Evolutionary conservation across 2,113 vertebrate species (phyloP).

Genomic region (Mionectes macconnelli): DNA sequence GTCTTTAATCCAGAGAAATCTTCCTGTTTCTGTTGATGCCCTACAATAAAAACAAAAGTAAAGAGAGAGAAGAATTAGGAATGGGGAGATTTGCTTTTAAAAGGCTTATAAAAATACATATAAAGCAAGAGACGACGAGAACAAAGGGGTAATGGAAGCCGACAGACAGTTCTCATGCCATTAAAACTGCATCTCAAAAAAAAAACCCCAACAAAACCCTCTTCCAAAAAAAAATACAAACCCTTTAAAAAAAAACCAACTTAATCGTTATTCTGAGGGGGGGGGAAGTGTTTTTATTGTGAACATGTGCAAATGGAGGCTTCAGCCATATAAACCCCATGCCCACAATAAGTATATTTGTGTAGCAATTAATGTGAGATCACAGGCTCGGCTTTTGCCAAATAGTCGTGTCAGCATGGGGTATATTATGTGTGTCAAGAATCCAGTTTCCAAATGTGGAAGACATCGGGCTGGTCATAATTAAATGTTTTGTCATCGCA

Average conservation of each 20-base stretch:
- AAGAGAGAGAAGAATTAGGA: conserved; percentile 50
- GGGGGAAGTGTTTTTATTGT: conserved; percentile 62
- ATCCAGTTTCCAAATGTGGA: conserved; percentile 57
- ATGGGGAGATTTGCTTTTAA: conserved; percentile 53
- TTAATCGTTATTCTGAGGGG: not conserved
- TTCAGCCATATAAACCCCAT: conserved; percentile 27
- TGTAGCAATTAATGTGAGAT: conserved; percentile 71
- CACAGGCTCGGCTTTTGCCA: conserved; percentile 64
- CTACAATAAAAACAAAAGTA: conserved; percentile 68
- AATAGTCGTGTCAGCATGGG: conserved; percentile 57
- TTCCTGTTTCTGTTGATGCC: conserved; percentile 47
- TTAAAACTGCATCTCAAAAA: conserved; percentile 57
- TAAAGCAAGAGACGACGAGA: conserved; percentile 36
- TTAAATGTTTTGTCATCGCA: conserved; percentile 62
- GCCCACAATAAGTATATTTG: conserved; percentile 69
- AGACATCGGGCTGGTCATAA: not conserved
- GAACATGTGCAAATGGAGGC: conserved; percentile 71
- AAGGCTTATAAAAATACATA: conserved; percentile 69
- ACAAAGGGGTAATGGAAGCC: conserved; percentile 51
- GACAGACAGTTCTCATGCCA: conserved; percentile 56
- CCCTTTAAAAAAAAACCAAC: not conserved
- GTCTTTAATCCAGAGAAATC: conserved; percentile 54
- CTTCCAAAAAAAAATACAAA: not conserved
- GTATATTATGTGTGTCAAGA: conserved; percentile 46
- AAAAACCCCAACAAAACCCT: not conserved